These are phyloP conservation scores for Muscicapa striata DNA, from an alignment of 2,797 vertebrate genomes.

Conservation along the genomic window DNA sequence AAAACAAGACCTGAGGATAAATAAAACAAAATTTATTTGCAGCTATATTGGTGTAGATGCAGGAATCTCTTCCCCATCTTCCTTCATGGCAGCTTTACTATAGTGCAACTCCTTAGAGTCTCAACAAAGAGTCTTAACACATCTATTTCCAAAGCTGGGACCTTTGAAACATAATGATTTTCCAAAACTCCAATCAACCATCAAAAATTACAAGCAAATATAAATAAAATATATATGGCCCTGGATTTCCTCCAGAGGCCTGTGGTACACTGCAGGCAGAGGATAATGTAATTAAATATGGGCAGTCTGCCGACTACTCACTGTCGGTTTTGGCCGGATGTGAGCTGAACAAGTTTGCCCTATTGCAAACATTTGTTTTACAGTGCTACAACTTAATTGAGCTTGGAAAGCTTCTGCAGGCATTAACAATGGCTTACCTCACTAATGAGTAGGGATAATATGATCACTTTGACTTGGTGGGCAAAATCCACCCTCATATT, in stretches of 20 bases:
- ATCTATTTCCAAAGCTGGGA: slow-evolving; percentile 25
- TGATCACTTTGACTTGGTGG: neutral
- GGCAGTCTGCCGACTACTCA: neutral
- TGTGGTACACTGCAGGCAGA: slow-evolving; percentile 35
- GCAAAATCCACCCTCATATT: neutral
- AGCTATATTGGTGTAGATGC: neutral
- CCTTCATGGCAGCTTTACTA: neutral
- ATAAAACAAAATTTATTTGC: neutral
- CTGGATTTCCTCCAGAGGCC: slow-evolving; percentile 53
- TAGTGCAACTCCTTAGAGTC: neutral
- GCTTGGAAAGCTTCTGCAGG: neutral
- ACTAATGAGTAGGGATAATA: slow-evolving; percentile 8
- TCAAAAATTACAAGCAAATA: slow-evolving; percentile 61
- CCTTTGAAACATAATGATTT: slow-evolving; percentile 41
- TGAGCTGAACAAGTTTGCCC: slow-evolving; percentile 48
- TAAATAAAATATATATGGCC: slow-evolving; percentile 55
- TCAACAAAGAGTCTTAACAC: neutral
- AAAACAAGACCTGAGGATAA: neutral
- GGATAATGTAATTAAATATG: slow-evolving; percentile 8
- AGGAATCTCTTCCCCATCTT: neutral
- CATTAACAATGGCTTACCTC: slow-evolving; percentile 2
- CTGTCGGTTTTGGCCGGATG: slow-evolving; percentile 2
- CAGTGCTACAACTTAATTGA: slow-evolving; percentile 27
- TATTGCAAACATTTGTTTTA: slow-evolving; percentile 47
- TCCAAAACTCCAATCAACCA: slow-evolving; percentile 16